These are phyloP conservation scores for Leptothorax acervorum DNA, from an alignment of 2,888 invertebrate genomes.

Conservation along the genomic window DNA sequence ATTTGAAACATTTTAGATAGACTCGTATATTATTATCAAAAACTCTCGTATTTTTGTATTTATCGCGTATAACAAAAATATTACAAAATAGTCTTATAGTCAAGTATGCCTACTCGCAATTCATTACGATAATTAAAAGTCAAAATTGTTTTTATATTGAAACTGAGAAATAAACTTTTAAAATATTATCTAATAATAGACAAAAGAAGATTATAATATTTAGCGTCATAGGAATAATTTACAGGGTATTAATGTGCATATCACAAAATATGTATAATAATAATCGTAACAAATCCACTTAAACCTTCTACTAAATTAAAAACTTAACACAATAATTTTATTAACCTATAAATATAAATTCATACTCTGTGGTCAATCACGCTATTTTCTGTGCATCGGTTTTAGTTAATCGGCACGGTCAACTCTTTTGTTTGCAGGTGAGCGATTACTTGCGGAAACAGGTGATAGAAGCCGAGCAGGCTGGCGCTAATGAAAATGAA, in stretches of 20 bases:
- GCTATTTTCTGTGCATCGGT: neutral
- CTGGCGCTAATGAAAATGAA: constrained; percentile 88
- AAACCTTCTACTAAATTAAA: neutral
- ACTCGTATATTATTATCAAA: neutral
- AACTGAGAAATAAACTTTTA: neutral
- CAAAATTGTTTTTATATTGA: neutral
- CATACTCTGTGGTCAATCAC: neutral
- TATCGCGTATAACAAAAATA: neutral
- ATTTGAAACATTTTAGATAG: neutral
- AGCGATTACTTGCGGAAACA: constrained; percentile 97
- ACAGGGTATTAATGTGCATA: neutral
- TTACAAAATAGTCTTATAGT: neutral
- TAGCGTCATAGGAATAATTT: neutral
- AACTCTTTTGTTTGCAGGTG: constrained; percentile 88
- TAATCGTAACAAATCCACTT: neutral
- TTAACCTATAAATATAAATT: neutral
- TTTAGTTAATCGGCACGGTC: neutral
- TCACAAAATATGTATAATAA: neutral
- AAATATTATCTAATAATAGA: neutral
- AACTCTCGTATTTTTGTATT: neutral
- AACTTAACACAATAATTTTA: neutral
- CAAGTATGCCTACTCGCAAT: neutral
- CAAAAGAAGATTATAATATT: neutral
- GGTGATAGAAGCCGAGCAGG: constrained; percentile 92
- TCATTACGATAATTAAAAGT: constrained; percentile 3